Conservation (phyloP, 1,140 invertebrate species). For the Propsilocerus akamusi region DNA sequence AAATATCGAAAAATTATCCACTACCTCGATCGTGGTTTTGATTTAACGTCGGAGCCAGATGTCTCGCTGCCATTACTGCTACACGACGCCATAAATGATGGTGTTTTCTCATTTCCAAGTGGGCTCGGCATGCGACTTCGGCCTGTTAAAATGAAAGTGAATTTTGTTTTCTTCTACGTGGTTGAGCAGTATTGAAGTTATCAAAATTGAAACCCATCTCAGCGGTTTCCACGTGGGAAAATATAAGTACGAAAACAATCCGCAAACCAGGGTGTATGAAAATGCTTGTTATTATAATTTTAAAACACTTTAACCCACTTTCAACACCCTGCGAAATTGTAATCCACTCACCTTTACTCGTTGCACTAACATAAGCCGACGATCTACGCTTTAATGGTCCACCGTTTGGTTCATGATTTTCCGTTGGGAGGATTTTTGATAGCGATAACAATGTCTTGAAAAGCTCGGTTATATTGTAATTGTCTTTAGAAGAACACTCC, state of each 20-base stretch:
- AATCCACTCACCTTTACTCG: slow-evolving; percentile 27
- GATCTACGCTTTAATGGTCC: slow-evolving; percentile 48
- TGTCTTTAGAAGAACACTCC: slow-evolving; percentile 66
- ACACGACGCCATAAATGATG: background rate
- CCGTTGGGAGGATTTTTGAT: slow-evolving; percentile 37
- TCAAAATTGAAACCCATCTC: no score
- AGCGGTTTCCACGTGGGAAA: no score
- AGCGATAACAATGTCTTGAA: slow-evolving; percentile 51
- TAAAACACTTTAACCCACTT: no score
- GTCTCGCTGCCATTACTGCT: background rate
- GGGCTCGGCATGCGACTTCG: background rate
- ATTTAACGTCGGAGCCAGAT: background rate
- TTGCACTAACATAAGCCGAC: slow-evolving; percentile 47
- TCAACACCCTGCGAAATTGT: no score
- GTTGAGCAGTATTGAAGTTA: no score
- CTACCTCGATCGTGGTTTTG: slow-evolving; percentile 5
- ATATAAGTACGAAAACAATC: no score
- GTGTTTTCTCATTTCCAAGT: background rate
- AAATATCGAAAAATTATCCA: no score
- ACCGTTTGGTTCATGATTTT: slow-evolving; percentile 31
- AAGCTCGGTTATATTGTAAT: slow-evolving; percentile 56
- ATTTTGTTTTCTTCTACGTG: slow-evolving; percentile 7
- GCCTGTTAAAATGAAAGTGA: no score
- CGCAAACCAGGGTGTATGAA: no score
- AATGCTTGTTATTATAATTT: no score